Conservation (phyloP, 2,888 invertebrate species). For the Homarus gammarus region DNA sequence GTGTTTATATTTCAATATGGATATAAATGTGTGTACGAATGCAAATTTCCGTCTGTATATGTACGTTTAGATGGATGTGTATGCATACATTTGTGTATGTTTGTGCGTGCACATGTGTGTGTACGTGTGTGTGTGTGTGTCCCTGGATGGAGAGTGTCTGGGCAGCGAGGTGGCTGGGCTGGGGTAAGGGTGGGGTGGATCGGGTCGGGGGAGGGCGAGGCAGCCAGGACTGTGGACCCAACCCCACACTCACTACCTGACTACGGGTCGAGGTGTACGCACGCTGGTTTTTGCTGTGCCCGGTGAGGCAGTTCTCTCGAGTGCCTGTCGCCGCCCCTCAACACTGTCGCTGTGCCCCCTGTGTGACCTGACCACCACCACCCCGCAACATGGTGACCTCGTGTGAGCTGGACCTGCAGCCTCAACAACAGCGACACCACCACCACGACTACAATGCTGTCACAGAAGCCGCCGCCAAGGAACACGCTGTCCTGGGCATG, state of each 20-base stretch:
- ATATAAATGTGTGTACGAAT: slow-evolving; percentile 9
- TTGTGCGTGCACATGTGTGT: slow-evolving; percentile 16
- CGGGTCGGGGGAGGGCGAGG: slow-evolving; percentile 32
- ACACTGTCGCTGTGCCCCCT: neutral
- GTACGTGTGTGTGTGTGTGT: slow-evolving; percentile 18
- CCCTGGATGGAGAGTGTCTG: slow-evolving; percentile 7
- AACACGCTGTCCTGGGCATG: slow-evolving; percentile 69
- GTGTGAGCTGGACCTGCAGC: slow-evolving; percentile 72
- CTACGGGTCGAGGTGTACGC: slow-evolving; percentile 61
- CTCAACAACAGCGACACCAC: slow-evolving; percentile 68
- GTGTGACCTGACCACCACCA: neutral
- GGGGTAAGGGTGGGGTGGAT: slow-evolving; percentile 9
- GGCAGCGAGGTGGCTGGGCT: neutral
- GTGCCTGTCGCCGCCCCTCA: neutral
- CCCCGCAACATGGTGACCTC: slow-evolving; percentile 71
- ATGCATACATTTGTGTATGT: slow-evolving; percentile 8
- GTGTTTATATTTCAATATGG: neutral
- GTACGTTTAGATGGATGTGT: slow-evolving; percentile 8
- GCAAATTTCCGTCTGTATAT: neutral
- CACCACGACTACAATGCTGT: slow-evolving; percentile 63
- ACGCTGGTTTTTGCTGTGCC: slow-evolving; percentile 60
- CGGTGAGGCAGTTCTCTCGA: slow-evolving; percentile 50
- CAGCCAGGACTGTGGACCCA: slow-evolving; percentile 34
- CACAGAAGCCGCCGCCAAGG: slow-evolving; percentile 60
- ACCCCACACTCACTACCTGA: slow-evolving; percentile 65